Conservation (phyloP, 2,888 invertebrate species). For the Phyllotreta striolata region DNA sequence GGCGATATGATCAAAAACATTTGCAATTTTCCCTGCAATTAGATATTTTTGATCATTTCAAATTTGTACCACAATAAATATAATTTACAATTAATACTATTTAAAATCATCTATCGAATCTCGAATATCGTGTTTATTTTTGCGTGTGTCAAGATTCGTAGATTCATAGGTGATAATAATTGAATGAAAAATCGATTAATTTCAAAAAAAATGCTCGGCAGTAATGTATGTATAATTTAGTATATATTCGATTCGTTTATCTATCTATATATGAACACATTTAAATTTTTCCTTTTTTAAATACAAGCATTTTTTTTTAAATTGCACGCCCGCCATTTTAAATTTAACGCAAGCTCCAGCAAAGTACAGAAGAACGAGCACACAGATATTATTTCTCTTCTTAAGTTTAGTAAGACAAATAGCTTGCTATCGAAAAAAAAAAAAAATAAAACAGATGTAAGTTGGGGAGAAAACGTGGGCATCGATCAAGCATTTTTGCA, state of each 20-base stretch:
- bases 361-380: no score
- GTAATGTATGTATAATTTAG: no score
- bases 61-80: conserved; percentile 29
- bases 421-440: no score
- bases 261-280: no score
- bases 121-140: not conserved
- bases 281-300: no score
- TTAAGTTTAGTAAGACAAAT: no score
- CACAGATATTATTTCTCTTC: no score
- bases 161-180: not conserved
- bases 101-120: conserved; percentile 21
- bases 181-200: conserved; percentile 2
- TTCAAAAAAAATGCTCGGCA: not conserved
- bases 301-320: no score
- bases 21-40: conserved; percentile 1
- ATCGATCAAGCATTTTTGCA: not conserved
- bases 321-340: no score
- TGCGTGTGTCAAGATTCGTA: not conserved
- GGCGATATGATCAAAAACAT: not conserved
- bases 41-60: conserved; percentile 31
- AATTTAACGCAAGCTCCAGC: no score
- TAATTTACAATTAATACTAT: conserved; percentile 32
- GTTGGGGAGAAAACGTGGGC: not conserved
- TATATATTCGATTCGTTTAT: no score
- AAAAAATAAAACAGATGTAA: no score